phyloP scores from a whole-genome alignment of 2,888 invertebrate genomes.

The Acrobasis suavella region DNA sequence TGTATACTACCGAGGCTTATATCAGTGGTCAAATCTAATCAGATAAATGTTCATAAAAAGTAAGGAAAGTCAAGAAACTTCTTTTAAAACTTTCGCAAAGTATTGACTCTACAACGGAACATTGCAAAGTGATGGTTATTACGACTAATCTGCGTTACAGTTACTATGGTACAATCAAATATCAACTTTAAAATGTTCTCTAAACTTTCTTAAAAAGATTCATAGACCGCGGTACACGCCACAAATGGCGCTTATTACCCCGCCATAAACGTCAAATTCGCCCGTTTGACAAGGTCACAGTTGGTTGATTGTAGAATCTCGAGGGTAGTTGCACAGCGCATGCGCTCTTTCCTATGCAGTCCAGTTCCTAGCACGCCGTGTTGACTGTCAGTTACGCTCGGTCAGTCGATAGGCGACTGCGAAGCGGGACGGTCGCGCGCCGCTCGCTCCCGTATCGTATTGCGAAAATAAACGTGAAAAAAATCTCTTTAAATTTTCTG shows the following conservation, averaged over 20 bases:
- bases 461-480: constrained; percentile 17
- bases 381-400: constrained; percentile 44
- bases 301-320: constrained; percentile 37
- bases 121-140: not conserved
- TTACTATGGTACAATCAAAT: constrained; percentile 35
- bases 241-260: constrained; percentile 33
- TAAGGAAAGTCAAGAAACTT: not conserved
- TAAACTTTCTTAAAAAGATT: constrained; percentile 64
- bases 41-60: too few relatives aligned
- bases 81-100: not conserved
- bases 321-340: constrained; percentile 67
- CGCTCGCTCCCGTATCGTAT: constrained; percentile 27
- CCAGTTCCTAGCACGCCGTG: constrained; percentile 56
- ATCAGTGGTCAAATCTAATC: too few relatives aligned
- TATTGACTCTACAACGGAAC: not conserved
- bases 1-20: too few relatives aligned
- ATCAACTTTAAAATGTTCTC: constrained; percentile 53
- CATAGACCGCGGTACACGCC: constrained; percentile 34
- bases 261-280: constrained; percentile 42
- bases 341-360: constrained; percentile 70
- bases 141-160: not conserved
- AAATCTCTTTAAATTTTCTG: not conserved
- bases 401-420: constrained; percentile 69
- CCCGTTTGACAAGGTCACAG: constrained; percentile 32
- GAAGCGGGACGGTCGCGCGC: constrained; percentile 48